Evolutionary conservation across 2,797 vertebrate genomes (phyloP).

Genomic region (Ctenosaura bakeri): DNA sequence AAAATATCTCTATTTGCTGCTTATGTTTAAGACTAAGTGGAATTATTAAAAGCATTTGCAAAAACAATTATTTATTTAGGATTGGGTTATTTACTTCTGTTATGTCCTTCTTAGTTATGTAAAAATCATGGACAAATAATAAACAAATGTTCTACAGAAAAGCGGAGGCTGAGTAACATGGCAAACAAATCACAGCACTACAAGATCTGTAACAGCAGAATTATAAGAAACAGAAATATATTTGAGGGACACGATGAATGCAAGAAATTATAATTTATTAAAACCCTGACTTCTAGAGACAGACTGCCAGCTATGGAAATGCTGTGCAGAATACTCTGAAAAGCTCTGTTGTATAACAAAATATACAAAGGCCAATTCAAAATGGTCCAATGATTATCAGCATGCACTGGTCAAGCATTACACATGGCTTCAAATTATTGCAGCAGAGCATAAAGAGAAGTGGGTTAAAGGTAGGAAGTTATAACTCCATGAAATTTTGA

Average conservation of each 20-base stretch:
- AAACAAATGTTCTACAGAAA: conserved; percentile 1
- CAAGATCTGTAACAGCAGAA: not conserved
- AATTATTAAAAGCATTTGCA: conserved; percentile 1
- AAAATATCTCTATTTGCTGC: not conserved
- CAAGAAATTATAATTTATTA: conserved; percentile 35
- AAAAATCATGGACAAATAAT: not conserved
- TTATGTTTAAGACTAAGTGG: not conserved
- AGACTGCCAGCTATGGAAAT: conserved; percentile 24
- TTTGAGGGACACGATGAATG: conserved; percentile 31
- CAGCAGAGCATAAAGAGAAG: not conserved
- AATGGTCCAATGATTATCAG: conserved; percentile 12
- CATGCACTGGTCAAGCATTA: conserved; percentile 6
- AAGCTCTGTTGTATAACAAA: conserved; percentile 21
- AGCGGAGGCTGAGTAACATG: not conserved
- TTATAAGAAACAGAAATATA: conserved; percentile 6
- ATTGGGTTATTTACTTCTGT: conserved; percentile 1
- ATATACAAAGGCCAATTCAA: conserved; percentile 19
- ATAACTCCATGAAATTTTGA: conserved; percentile 8
- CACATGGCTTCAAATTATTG: conserved; percentile 24
- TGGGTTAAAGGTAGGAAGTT: conserved; percentile 27
- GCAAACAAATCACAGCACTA: conserved; percentile 17
- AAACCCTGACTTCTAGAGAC: conserved; percentile 30
- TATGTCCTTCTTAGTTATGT: not conserved
- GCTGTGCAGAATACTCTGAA: not conserved
- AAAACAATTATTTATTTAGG: not conserved